Conservation (phyloP, 1,140 invertebrate genomes). For the Diabrotica virgifera region DNA sequence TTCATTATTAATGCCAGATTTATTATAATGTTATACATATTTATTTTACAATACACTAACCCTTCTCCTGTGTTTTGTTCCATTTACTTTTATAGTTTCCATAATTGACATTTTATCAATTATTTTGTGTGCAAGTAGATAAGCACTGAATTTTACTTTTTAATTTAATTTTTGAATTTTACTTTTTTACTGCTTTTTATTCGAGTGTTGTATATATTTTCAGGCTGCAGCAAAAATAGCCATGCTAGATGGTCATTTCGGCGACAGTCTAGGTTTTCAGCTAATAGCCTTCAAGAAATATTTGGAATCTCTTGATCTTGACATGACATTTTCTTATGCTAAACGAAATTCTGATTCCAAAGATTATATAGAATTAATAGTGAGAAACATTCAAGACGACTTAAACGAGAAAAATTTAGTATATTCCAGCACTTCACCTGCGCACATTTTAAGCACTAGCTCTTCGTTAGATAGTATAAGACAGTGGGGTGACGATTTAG, state of each 20-base stretch:
- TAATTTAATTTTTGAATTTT: too few species aligned
- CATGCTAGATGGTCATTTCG: slow-evolving; percentile 47
- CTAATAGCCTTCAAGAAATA: slow-evolving; percentile 45
- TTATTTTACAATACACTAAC: too few species aligned
- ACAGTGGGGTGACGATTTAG: slow-evolving; percentile 44
- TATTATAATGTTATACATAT: too few species aligned
- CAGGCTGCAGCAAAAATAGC: slow-evolving; percentile 49
- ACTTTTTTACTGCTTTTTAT: too few species aligned
- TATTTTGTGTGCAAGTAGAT: too few species aligned
- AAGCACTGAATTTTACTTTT: too few species aligned
- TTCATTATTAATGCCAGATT: too few species aligned
- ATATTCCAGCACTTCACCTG: slow-evolving; percentile 35
- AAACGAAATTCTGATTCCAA: slow-evolving; percentile 32
- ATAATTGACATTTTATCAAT: too few species aligned
- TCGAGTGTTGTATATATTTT: not conserved
- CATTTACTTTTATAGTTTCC: too few species aligned
- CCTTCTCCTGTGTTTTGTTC: too few species aligned
- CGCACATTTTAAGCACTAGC: slow-evolving; percentile 42
- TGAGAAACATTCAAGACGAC: slow-evolving; percentile 37
- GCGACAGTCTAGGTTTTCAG: slow-evolving; percentile 50
- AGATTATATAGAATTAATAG: slow-evolving; percentile 35
- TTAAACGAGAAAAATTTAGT: slow-evolving; percentile 33
- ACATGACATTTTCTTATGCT: slow-evolving; percentile 30
- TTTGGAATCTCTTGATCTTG: slow-evolving; percentile 32
- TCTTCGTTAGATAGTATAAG: slow-evolving; percentile 46